Base-by-base conservation (phyloP, 2,888 invertebrate genomes). In the Acheta domesticus region DNA sequence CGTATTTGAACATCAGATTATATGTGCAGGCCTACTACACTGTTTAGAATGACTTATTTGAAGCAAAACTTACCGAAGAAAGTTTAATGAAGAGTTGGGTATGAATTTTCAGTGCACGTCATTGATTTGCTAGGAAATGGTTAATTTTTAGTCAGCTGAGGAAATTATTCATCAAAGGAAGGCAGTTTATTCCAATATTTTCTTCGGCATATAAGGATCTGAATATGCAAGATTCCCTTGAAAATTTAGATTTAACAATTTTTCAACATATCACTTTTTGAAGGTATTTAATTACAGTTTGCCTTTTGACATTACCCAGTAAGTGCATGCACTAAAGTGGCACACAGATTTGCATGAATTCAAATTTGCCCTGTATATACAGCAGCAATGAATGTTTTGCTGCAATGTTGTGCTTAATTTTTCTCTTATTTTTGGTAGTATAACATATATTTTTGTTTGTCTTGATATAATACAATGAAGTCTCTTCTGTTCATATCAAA, bases 1-100 rank as follows among this genome's bases (percentile, higher is more conserved):
- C 62, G n/a, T 62, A 62, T 62, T 62, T 62, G 62, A 62, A 62
- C 62, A 62, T 62, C 62, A 62, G 62, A 62, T 62, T n/a, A 62
- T 62, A 62, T 62, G 62, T 62, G 62, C 62, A 62, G 62, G 62
- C 62, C 62, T 62, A 62, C 62, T 62, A 62, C 62, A 19, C 14
- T 62, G 62, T 62, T 62, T 62, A 62, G n/a, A 19, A 62, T 62
- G 62, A 14, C n/a, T 16, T n/a, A 62, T 62, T 62, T 62, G 62
- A 62, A 62, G 62, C 62, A 62, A 62, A 62, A 12, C 14, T 5
- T 19, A 62, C 62, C n/a, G 62, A 62, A 62, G 62, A 62, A n/a
- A 19, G n/a, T 62, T 62, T n/a, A 62, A 62, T 14, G 62, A 62
- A 62, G 62, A 62, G 14, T 62, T 62, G 14, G 5, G n/a, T 19